Conservation (phyloP, 2,113 vertebrate species). For the Alligator sinensis region DNA sequence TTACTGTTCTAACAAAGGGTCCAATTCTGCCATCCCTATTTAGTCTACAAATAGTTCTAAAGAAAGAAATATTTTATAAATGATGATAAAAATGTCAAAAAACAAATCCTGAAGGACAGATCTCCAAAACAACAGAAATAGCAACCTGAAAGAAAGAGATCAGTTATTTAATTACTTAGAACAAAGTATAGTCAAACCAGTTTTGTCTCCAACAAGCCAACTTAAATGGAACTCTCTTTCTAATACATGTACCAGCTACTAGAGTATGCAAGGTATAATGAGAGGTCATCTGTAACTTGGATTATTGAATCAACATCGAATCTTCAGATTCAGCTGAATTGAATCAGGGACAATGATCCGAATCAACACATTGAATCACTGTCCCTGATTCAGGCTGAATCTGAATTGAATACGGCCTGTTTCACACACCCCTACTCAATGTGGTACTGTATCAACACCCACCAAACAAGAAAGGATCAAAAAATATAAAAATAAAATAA, state of each 20-base stretch:
- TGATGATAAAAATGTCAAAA: not conserved
- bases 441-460: not conserved
- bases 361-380: too few relatives aligned
- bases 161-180: not conserved
- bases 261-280: not conserved
- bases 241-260: not conserved
- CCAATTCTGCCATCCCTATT: not conserved
- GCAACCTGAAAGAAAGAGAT: not conserved
- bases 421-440: not conserved
- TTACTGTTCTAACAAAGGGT: not conserved
- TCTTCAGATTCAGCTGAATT: too few relatives aligned
- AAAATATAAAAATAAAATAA: not conserved
- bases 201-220: not conserved
- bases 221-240: too few relatives aligned
- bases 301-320: not conserved
- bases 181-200: not conserved
- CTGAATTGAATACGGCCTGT: too few relatives aligned
- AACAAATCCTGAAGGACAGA: not conserved
- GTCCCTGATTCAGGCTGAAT: too few relatives aligned
- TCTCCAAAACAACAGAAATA: not conserved
- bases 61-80: not conserved
- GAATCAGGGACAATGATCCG: not conserved
- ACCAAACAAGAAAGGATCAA: not conserved
- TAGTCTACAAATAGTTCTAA: not conserved
- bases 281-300: not conserved